Conservation (phyloP, 2,113 vertebrate genomes). For the Sapayoa aenigma region DNA sequence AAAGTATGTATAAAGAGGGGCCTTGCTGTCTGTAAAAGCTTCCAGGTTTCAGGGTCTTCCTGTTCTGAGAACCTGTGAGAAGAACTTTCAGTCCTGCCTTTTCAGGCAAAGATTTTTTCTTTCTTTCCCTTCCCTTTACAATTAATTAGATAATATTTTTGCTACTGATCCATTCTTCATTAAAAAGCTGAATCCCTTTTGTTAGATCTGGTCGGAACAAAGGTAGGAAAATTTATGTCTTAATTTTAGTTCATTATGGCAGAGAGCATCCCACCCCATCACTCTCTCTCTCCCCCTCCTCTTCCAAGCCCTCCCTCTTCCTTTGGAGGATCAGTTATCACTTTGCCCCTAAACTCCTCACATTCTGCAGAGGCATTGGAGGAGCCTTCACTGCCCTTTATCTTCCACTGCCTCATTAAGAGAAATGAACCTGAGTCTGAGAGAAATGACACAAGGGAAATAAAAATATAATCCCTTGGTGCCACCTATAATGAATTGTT, state of each 20-base stretch:
- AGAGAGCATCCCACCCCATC: constrained; percentile 74
- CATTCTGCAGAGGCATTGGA: constrained; percentile 62
- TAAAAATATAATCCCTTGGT: constrained; percentile 86
- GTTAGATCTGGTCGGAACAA: constrained; percentile 73
- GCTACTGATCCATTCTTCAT: constrained; percentile 77
- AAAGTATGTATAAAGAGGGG: not conserved
- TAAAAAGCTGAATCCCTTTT: constrained; percentile 73
- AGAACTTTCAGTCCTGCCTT: constrained; percentile 22
- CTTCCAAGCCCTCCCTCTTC: constrained; percentile 52
- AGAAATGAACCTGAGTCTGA: constrained; percentile 84
- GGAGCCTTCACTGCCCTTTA: constrained; percentile 81
- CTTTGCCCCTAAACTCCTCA: constrained; percentile 78
- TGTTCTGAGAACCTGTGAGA: not conserved
- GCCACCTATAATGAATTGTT: constrained; percentile 87
- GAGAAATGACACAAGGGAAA: constrained; percentile 83
- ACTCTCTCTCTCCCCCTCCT: constrained; percentile 58
- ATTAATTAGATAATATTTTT: constrained; percentile 85
- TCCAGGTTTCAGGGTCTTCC: not conserved
- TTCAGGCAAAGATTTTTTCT: not conserved
- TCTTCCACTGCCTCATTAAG: constrained; percentile 83
- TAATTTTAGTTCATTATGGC: constrained; percentile 83
- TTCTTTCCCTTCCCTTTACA: constrained; percentile 60
- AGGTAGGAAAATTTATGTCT: constrained; percentile 84
- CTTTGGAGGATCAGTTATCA: constrained; percentile 69
- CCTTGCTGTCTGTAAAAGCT: not conserved